Percentiles rank a stretch among this genome's conserved stretches.
phyloP scores from a whole-genome alignment of 2,888 invertebrate species.

The Oligia latruncula region DNA sequence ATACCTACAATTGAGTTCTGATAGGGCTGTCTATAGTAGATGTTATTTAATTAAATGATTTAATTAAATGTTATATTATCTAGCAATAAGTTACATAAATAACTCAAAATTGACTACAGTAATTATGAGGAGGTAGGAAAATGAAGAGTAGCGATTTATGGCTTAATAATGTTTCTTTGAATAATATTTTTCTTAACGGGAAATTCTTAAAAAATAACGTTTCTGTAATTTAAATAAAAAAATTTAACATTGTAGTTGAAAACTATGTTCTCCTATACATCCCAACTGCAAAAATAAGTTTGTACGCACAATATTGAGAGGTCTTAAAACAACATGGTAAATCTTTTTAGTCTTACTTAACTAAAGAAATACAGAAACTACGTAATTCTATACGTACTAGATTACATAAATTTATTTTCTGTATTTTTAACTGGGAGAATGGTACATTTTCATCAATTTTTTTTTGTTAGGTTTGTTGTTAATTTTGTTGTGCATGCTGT shows the following conservation, averaged over 20 bases:
- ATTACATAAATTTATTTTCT: too few species aligned
- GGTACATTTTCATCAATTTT: too few species aligned
- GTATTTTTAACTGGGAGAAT: too few species aligned
- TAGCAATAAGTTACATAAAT: not conserved
- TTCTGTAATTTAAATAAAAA: too few species aligned
- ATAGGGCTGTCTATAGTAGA: slow-evolving; percentile 38
- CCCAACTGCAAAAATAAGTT: not conserved
- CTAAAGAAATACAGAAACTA: too few species aligned
- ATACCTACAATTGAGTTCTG: slow-evolving; percentile 15
- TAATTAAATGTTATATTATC: not conserved
- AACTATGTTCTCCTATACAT: not conserved
- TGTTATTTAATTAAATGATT: not conserved
- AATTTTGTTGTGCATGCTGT: too few species aligned
- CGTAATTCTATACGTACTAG: too few species aligned
- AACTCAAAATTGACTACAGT: not conserved
- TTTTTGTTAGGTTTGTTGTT: too few species aligned
- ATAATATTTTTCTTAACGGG: not conserved
- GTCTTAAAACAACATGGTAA: too few species aligned
- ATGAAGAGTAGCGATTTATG: not conserved
- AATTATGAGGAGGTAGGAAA: not conserved
- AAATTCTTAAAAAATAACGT: not conserved
- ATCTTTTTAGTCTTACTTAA: too few species aligned
- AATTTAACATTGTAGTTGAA: too few species aligned
- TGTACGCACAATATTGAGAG: not conserved
- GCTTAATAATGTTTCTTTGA: not conserved